Percentiles rank a stretch among this genome's conserved stretches.
These are phyloP conservation scores for Cyrtonyx montezumae DNA, from an alignment of 2,113 vertebrate genomes.

Conservation along the genomic window DNA sequence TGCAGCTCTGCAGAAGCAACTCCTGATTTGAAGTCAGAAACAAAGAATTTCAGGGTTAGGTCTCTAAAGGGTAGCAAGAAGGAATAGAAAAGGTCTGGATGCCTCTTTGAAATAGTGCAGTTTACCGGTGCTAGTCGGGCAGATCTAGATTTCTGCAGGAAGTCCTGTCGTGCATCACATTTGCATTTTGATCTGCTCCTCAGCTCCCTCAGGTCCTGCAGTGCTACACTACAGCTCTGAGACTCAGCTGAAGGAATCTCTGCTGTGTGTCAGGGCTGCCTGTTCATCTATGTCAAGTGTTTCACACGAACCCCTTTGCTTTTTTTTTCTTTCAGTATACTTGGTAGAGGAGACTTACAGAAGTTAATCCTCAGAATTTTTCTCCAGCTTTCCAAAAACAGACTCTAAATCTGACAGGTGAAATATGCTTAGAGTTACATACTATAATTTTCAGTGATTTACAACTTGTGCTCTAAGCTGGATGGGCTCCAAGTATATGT, in stretches of 20 bases:
- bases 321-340: not conserved
- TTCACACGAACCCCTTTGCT: not conserved
- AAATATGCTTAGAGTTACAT: not conserved
- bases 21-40: not conserved
- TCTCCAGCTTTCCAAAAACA: not conserved
- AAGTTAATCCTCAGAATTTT: not conserved
- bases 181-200: not conserved
- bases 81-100: not conserved
- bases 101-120: not conserved
- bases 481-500: not conserved
- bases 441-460: constrained; percentile 6
- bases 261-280: not conserved
- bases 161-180: not conserved
- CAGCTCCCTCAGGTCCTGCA: too few species aligned
- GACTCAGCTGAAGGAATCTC: not conserved
- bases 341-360: not conserved
- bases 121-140: not conserved
- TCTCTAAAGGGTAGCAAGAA: not conserved
- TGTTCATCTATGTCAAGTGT: too few species aligned
- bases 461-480: not conserved
- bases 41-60: not conserved
- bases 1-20: not conserved
- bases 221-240: not conserved
- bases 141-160: not conserved
- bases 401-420: not conserved